Evolutionary conservation across 92 coral and sea anemone species (phyloP).

Genomic region (Siderastrea siderea): DNA sequence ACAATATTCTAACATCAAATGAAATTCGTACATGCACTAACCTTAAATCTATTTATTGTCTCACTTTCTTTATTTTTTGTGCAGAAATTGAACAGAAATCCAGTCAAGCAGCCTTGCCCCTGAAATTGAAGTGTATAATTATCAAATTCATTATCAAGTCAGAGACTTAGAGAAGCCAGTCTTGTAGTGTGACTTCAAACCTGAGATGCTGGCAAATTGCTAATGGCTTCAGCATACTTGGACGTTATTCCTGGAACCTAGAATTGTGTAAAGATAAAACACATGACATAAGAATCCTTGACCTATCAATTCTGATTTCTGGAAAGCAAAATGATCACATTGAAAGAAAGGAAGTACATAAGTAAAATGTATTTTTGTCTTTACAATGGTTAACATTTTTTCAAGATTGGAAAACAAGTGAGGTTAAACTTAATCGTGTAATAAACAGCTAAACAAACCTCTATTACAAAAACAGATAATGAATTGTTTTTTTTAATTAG

Average conservation of each 20-base stretch:
- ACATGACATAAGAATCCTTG: background rate
- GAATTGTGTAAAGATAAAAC: background rate
- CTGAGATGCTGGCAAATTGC: constrained; percentile 70
- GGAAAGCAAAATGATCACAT: no score
- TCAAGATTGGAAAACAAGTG: no score
- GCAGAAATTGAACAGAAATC: constrained; percentile 81
- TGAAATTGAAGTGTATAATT: constrained; percentile 17
- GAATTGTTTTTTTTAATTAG: no score
- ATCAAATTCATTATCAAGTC: background rate
- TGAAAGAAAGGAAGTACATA: no score
- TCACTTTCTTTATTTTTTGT: constrained; percentile 83
- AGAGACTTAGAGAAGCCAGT: background rate
- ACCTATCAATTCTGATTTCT: background rate
- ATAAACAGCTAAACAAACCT: no score
- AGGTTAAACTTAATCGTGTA: no score
- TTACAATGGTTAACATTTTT: no score
- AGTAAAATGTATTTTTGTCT: no score
- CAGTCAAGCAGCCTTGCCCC: constrained; percentile 81
- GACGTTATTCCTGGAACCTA: constrained; percentile 87
- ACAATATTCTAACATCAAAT: background rate
- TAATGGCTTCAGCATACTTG: constrained; percentile 85
- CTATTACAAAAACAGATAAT: no score
- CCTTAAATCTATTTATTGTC: constrained; percentile 80
- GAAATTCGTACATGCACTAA: background rate
- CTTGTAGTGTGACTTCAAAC: constrained; percentile 21